Evolutionary conservation across 2,888 invertebrate genomes (phyloP).

Genomic region (Epirrhoe alternata): DNA sequence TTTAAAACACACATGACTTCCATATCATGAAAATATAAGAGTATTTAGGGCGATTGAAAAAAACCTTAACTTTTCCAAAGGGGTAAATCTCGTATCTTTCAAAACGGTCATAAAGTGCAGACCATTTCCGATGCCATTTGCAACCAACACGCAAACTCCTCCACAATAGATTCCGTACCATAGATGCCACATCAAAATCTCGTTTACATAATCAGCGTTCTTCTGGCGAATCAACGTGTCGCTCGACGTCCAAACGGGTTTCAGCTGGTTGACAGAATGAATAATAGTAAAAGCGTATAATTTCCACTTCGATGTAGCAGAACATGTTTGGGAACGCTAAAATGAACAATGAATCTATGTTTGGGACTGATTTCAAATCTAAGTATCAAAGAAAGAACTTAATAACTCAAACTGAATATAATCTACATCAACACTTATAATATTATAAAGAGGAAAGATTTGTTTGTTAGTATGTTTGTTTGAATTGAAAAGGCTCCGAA

Average conservation of each 20-base stretch:
- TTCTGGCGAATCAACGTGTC: slow-evolving; percentile 28
- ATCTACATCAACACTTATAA: too few relatives aligned
- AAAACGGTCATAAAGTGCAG: slow-evolving; percentile 27
- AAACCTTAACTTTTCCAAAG: not conserved
- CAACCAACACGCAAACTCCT: slow-evolving; percentile 22
- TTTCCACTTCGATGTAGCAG: not conserved
- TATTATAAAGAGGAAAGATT: too few relatives aligned
- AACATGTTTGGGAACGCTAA: not conserved
- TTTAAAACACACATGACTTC: too few relatives aligned
- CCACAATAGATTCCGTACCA: slow-evolving; percentile 31
- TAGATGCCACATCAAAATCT: slow-evolving; percentile 40
- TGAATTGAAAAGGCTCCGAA: too few relatives aligned
- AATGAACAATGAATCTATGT: not conserved
- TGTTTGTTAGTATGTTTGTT: too few relatives aligned
- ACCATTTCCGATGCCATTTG: slow-evolving; percentile 16
- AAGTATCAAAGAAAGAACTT: not conserved
- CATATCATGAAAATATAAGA: too few relatives aligned
- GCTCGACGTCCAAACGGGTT: slow-evolving; percentile 30
- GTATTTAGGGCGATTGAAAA: not conserved
- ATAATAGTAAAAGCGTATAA: not conserved
- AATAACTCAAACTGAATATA: not conserved
- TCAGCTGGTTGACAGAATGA: slow-evolving; percentile 39
- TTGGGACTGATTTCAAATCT: not conserved
- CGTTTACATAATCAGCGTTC: slow-evolving; percentile 42
- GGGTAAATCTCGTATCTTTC: not conserved